Evolutionary conservation across 2,888 invertebrate genomes (phyloP).

Genomic region (Brenthis daphne): DNA sequence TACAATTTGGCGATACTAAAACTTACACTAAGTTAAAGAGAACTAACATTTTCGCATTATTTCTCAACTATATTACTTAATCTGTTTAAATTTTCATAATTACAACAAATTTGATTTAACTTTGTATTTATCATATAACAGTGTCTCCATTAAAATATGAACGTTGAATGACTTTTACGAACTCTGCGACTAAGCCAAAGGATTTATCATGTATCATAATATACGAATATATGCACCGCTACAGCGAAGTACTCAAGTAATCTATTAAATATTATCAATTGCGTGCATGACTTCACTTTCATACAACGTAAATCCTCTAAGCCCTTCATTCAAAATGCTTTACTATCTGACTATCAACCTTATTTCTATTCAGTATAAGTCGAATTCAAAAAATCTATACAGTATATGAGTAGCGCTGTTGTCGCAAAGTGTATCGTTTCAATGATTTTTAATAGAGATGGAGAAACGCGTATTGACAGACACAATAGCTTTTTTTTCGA

Average conservation of each 20-base stretch:
- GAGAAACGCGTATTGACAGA: conserved; percentile 7
- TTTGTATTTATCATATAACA: no score
- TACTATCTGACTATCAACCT: background rate
- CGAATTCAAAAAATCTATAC: background rate
- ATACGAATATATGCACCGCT: background rate
- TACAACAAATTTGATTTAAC: no score
- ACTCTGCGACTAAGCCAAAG: no score
- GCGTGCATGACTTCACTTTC: conserved; percentile 10
- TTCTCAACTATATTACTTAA: no score
- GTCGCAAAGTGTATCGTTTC: conserved; percentile 7
- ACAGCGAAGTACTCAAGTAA: conserved; percentile 1
- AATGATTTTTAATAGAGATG: conserved; percentile 9
- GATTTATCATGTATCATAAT: background rate
- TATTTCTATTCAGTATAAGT: background rate
- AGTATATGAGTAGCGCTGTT: conserved; percentile 2
- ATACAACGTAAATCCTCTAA: conserved; percentile 4
- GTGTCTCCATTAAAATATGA: no score
- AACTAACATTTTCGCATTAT: no score
- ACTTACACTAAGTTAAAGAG: no score
- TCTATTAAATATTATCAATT: conserved; percentile 15
- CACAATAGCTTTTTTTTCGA: background rate
- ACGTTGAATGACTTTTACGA: no score
- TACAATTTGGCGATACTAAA: no score
- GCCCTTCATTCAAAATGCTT: background rate
- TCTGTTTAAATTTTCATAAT: no score